phyloP scores from a whole-genome alignment of 2,888 invertebrate species.

The Watsonalla binaria region DNA sequence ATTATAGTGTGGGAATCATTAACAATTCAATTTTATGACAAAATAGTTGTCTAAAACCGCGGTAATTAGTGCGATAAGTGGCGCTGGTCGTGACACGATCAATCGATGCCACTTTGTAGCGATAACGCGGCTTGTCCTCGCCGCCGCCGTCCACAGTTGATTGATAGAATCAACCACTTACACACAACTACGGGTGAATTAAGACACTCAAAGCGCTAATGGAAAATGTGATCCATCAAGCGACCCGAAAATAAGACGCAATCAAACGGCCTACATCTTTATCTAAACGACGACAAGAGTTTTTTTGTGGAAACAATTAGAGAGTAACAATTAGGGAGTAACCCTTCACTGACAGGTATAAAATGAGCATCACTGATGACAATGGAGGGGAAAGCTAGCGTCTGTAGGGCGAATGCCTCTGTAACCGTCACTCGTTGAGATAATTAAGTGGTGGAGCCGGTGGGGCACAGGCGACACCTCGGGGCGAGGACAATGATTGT shows the following conservation, averaged over 20 bases:
- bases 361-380: constrained; percentile 30
- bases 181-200: constrained; percentile 54
- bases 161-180: constrained; percentile 65
- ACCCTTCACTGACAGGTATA: constrained; percentile 20
- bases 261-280: constrained; percentile 36
- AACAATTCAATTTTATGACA: constrained; percentile 20
- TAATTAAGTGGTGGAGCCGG: constrained; percentile 51
- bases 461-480: constrained; percentile 32
- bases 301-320: constrained; percentile 53
- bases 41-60: constrained; percentile 28
- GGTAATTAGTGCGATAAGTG: constrained; percentile 57
- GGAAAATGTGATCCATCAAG: constrained; percentile 65
- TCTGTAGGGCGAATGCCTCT: constrained; percentile 33
- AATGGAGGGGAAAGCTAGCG: constrained; percentile 24
- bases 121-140: constrained; percentile 48
- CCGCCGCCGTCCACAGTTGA: constrained; percentile 38
- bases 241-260: constrained; percentile 52
- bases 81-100: constrained; percentile 55
- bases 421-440: constrained; percentile 40
- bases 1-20: background rate
- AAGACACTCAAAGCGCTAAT: constrained; percentile 62
- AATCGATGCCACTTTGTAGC: constrained; percentile 60
- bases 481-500: constrained; percentile 54
- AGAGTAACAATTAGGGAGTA: constrained; percentile 24
- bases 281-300: constrained; percentile 48